Percentiles rank a stretch among this genome's conserved stretches.
Evolutionary conservation across 2,797 vertebrate species (phyloP).

Genomic region (Harpagifer antarcticus): DNA sequence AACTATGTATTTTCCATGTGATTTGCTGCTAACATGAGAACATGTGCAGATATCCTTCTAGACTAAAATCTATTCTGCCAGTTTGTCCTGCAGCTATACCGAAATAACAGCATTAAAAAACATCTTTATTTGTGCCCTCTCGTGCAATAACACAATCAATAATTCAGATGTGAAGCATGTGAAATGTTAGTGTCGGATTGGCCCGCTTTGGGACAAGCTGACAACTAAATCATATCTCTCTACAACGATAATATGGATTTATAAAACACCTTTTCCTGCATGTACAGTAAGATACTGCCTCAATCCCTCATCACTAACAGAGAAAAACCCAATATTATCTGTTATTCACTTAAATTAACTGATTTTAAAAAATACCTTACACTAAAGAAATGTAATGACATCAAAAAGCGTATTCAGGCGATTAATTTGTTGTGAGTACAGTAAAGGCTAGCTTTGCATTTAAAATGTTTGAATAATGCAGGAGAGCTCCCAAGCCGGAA

Average conservation of each 20-base stretch:
- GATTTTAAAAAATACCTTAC: not conserved
- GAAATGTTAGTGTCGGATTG: conserved; percentile 58
- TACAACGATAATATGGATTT: conserved; percentile 1
- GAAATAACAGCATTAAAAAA: conserved; percentile 72
- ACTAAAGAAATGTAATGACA: not conserved
- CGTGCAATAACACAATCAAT: conserved; percentile 70
- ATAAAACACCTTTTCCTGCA: not conserved
- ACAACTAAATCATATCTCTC: conserved; percentile 38
- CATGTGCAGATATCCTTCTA: conserved; percentile 27
- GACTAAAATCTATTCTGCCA: conserved; percentile 33
- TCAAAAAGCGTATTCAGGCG: not conserved
- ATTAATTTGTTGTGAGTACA: not conserved
- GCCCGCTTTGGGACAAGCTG: conserved; percentile 58
- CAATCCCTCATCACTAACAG: not conserved
- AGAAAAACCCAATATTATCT: not conserved
- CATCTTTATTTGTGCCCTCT: conserved; percentile 67
- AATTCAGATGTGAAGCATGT: conserved; percentile 73
- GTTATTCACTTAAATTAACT: not conserved
- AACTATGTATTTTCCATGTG: conserved; percentile 15
- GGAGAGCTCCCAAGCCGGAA: not conserved
- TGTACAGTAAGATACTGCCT: not conserved
- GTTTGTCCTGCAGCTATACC: conserved; percentile 65
- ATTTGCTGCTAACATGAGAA: conserved; percentile 41
- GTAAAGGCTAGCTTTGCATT: not conserved
- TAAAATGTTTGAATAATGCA: not conserved